Evolutionary conservation across 2,888 invertebrate species (phyloP), one percentile per base, ranked within the genome.

Genomic region (Hermodice carunculata): DNA sequence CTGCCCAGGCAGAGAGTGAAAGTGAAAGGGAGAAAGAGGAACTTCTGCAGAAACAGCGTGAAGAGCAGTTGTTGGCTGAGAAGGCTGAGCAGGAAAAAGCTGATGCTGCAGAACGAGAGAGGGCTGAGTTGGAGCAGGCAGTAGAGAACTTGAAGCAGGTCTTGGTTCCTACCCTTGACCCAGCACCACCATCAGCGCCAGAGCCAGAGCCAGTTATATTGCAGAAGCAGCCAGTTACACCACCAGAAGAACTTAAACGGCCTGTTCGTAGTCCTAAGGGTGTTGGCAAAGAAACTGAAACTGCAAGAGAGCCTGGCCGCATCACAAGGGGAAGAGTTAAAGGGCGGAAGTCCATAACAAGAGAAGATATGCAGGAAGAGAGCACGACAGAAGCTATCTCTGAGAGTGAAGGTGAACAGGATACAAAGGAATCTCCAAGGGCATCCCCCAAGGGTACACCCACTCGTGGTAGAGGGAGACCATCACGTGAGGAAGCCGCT

Each of bases 151-250:
- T n/a, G n/a, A n/a, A n/a, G n/a, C n/a, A n/a, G n/a, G n/a, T n/a
- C n/a, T n/a, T n/a, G n/a, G n/a, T 26, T 26, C 51, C 24, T 2
- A 19, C 28, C 11, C 28, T 32, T 31, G n/a, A 11, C 11, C 51
- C 51, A 51, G 3, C 51, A 51, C 51, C 28, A 29, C 11, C 22
- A 51, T 22, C 22, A 4, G 3, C 22, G 3, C 37, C 54, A n/a
- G 43, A 54, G 42, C 28, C 43, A 1, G 54, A 54, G 11, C 54
- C 26, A 8, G 54, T 54, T 24, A 54, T n/a, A n/a, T n/a, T 43
- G 11, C 29, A 42, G 26, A 43, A 54, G 24, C 26, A 54, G 11
- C 11, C 40, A 37, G 40, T 37, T 37, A 37, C 40, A 11, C 3
- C 42, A 6, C 17, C 54, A 3, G 37, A 42, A 26, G 54, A 54